A percentile compares a stretch with the other conserved stretches of the same genome.
phyloP scores from a whole-genome alignment of 2,113 vertebrate species.

The Vulpes ferrilata region DNA sequence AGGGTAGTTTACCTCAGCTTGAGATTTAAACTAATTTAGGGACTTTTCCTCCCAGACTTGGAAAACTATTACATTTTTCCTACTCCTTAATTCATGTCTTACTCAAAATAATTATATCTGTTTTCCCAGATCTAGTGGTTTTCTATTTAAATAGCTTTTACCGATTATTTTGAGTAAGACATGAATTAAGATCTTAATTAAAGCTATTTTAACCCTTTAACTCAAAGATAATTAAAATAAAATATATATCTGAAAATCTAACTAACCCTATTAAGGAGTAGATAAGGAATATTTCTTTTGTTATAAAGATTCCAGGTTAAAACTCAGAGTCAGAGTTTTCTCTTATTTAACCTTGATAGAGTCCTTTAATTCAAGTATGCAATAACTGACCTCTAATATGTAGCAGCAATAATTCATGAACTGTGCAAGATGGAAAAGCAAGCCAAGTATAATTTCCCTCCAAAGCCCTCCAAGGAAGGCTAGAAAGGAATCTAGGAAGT shows the following conservation, averaged over 20 bases:
- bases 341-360: background rate
- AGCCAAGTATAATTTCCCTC: background rate
- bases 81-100: background rate
- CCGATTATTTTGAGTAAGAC: constrained; percentile 9
- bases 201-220: constrained; percentile 46
- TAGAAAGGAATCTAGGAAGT: background rate
- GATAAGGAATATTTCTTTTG: background rate
- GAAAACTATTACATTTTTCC: background rate
- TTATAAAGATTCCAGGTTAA: background rate
- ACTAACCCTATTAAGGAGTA: background rate
- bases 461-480: background rate
- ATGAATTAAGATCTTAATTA: background rate
- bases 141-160: background rate
- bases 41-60: background rate
- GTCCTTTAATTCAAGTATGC: background rate
- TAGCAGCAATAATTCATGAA: background rate
- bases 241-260: background rate
- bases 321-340: background rate
- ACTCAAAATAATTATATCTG: background rate
- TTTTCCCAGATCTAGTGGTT: background rate
- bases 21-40: constrained; percentile 1
- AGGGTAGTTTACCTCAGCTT: background rate
- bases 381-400: background rate
- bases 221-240: constrained; percentile 54
- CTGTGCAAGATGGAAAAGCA: background rate